A percentile compares a stretch with the other conserved stretches of the same genome.
Conservation (phyloP, 2,113 vertebrate genomes). For the Eira barbara region DNA sequence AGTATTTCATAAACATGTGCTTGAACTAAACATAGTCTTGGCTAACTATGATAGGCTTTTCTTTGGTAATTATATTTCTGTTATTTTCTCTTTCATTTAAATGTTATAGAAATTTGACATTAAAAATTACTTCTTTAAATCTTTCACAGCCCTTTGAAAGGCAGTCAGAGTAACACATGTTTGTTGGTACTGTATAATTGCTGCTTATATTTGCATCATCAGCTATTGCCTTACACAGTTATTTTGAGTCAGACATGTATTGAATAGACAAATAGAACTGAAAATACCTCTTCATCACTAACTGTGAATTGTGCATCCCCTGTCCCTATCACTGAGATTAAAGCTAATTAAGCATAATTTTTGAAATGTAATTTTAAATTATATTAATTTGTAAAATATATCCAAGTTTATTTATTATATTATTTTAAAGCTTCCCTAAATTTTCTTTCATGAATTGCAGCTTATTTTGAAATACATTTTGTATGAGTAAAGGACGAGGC, state of each 20-base stretch:
- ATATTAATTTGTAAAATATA: not conserved
- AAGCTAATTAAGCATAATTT: not conserved
- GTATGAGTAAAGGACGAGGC: not conserved
- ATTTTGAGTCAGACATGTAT: not conserved
- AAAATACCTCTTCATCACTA: not conserved
- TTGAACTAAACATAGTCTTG: slow-evolving; percentile 13
- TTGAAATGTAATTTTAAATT: slow-evolving; percentile 17
- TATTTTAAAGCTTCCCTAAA: not conserved
- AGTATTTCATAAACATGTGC: not conserved
- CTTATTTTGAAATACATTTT: slow-evolving; percentile 28
- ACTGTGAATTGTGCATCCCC: not conserved
- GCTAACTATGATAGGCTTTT: slow-evolving; percentile 16
- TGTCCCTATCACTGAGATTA: not conserved
- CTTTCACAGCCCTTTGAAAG: not conserved
- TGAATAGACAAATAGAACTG: not conserved
- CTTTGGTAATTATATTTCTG: not conserved
- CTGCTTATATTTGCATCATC: not conserved
- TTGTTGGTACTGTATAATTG: not conserved
- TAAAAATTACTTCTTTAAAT: slow-evolving; percentile 20
- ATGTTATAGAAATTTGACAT: not conserved
- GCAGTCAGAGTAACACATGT: not conserved
- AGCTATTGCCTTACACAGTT: not conserved
- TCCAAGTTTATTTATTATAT: not conserved
- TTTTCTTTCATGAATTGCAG: not conserved
- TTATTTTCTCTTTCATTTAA: slow-evolving; percentile 28